Base-by-base conservation (phyloP, 2,113 vertebrate genomes). In the Chloebia gouldiae region DNA sequence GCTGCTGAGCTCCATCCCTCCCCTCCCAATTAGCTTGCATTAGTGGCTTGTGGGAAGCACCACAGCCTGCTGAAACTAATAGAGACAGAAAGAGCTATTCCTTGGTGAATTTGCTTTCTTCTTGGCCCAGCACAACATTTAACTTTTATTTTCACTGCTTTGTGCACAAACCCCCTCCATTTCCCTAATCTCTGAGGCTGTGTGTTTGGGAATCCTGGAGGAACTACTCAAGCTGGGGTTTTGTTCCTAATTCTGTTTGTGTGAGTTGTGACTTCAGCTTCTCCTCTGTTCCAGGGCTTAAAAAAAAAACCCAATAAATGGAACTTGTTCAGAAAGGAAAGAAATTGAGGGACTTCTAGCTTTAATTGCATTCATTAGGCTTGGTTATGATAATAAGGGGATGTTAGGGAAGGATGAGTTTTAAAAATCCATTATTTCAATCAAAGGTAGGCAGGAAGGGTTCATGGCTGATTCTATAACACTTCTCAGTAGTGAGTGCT, bases 301-400 rank as follows among this genome's bases (percentile, higher is more conserved):
- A 5, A 47, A 33, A 42, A 37, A 40, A n/a, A 53, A 19, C 12
- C n/a, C 14, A 31, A 30, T 47, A 44, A 96, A 85, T 44, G 10
- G 59, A 88, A 96, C 91, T 79, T 92, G 49, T 92, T 97, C 87
- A 96, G 56, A 76, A 81, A 59, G 54, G 33, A 70, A 83, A 86
- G 61, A 96, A 97, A 93, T 86, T 77, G 94, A 95, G 95, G 95
- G 68, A 88, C 93, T 97, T 96, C 79, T 86, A 92, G 87, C 92
- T 97, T 95, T 97, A 96, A 96, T 96, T 96, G 89, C 90, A 33
- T 96, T 97, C 39, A 40, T 97, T 97, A 95, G 95, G 65, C 73
- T 97, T 97, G 93, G 92, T 47, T 65, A 88, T 78, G 47, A 24
- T 89, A 86, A 96, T 92, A 80, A 92, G 80, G 73, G 71, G 86